A percentile compares a stretch with the other conserved stretches of the same genome.
These are phyloP conservation scores for Heliconius cydno DNA, from an alignment of 2,888 invertebrate genomes.

Conservation along the genomic window DNA sequence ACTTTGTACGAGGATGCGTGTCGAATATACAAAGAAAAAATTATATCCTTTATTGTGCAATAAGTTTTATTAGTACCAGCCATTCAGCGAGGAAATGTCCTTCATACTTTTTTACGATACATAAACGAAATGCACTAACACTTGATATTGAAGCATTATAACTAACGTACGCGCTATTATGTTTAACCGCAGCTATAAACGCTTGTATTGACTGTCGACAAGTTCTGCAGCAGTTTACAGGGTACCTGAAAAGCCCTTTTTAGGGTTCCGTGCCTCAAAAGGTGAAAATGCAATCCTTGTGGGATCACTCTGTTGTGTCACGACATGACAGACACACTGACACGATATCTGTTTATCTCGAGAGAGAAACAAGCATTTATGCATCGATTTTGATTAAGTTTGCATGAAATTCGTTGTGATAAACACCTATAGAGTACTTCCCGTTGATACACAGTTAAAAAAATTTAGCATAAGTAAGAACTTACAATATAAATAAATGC, in stretches of 20 bases:
- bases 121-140: constrained; percentile 47
- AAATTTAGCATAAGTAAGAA: too few species aligned
- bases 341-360: too few species aligned
- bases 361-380: too few species aligned
- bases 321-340: too few species aligned
- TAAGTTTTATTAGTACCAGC: constrained; percentile 59
- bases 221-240: constrained; percentile 21
- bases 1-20: constrained; percentile 32
- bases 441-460: too few species aligned
- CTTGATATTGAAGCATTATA: constrained; percentile 47
- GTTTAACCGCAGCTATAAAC: constrained; percentile 39
- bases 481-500: too few species aligned
- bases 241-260: constrained; percentile 28
- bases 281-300: too few species aligned
- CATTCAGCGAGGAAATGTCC: constrained; percentile 42
- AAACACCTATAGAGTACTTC: too few species aligned
- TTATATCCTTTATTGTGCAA: constrained; percentile 55
- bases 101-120: constrained; percentile 45
- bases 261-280: too few species aligned
- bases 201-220: constrained; percentile 37
- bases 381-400: too few species aligned
- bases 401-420: too few species aligned
- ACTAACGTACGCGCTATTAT: constrained; percentile 37
- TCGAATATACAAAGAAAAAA: constrained; percentile 51
- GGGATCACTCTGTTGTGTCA: too few species aligned